Base-by-base conservation (phyloP, 2,888 invertebrate genomes). In the Leptopilina drosophilae region DNA sequence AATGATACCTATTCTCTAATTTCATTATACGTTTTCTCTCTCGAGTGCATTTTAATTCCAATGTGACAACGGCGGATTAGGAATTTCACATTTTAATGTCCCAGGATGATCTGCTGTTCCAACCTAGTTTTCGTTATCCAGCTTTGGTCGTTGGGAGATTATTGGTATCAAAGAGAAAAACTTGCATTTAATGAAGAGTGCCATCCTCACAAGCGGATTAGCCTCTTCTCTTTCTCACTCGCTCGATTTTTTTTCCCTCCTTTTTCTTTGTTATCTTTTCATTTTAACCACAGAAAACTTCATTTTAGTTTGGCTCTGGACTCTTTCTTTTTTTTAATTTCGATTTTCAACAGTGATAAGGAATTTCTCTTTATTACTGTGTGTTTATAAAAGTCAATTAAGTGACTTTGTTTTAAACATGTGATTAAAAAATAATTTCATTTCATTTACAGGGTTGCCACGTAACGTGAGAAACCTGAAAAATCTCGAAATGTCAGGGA, bases 171-270 rank as follows among this genome's bases (percentile, higher is more conserved):
- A 69, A 69, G 26, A 26, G 53, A 26, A 53, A 69, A 69, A 69
- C 20, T 26, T 69, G 69, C 69, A 26, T 69, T 67, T 67, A 67
- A 67, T 67, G 67, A 67, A 67, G 49, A 67, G 67, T 49, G 67
- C 67, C 67, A 67, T 49, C 46, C 49, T 49, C 20, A 49, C 49
- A 67, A 67, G 20, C 49, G 67, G 67, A 67, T 67, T 49, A 67
- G 49, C 15, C 49, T 67, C 11, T 46, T 59, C 59, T 59, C 62
- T 62, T 20, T 62, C 15, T n/a, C 62, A 20, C 62, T 62, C 62
- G 3, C 67, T 20, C 46, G 6, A 2, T 2, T 49, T 49, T 20
- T 15, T 14, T 42, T 26, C 15, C 26, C 12, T 14, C 20, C 15
- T 53, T 66, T 53, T 26, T 53, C 20, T 26, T 26, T 69, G 69